Conservation (phyloP, 2,113 vertebrate genomes). For the Cavia porcellus region DNA sequence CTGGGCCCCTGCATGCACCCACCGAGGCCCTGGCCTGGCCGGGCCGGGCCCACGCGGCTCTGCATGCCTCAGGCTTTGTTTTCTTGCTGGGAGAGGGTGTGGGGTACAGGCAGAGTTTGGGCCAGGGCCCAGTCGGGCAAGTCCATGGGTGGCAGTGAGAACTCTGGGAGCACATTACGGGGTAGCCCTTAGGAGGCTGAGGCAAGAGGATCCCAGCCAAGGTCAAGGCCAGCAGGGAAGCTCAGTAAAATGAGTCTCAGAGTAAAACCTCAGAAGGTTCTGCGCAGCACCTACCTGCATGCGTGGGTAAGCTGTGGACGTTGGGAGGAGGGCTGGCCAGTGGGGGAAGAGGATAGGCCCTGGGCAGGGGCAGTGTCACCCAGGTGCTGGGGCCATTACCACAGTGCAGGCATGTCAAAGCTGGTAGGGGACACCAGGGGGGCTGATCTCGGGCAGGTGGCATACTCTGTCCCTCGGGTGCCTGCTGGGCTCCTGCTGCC, state of each 20-base stretch:
- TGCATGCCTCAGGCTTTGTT: not conserved
- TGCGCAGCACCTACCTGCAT: not conserved
- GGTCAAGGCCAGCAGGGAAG: not conserved
- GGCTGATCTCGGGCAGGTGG: not conserved
- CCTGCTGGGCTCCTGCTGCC: accelerated
- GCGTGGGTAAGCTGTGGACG: no score
- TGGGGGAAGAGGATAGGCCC: no score
- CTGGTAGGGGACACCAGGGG: not conserved
- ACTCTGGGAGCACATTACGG: not conserved
- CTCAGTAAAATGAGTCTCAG: not conserved
- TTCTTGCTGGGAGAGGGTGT: not conserved
- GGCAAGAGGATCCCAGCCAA: not conserved
- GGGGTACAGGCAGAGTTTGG: not conserved
- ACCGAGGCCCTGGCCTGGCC: not conserved
- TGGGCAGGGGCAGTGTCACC: not conserved
- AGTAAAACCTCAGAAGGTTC: not conserved
- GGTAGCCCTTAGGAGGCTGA: not conserved
- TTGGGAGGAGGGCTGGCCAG: not conserved
- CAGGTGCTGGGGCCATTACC: not conserved
- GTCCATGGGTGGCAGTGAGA: not conserved
- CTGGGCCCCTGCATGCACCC: no score
- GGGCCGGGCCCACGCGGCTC: not conserved
- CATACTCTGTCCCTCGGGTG: not conserved
- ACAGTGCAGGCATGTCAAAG: no score
- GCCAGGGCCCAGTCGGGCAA: not conserved